Evolutionary conservation across 1,140 invertebrate genomes (phyloP), one percentile per base, ranked within the genome.

Genomic region (Aphis gossypii): DNA sequence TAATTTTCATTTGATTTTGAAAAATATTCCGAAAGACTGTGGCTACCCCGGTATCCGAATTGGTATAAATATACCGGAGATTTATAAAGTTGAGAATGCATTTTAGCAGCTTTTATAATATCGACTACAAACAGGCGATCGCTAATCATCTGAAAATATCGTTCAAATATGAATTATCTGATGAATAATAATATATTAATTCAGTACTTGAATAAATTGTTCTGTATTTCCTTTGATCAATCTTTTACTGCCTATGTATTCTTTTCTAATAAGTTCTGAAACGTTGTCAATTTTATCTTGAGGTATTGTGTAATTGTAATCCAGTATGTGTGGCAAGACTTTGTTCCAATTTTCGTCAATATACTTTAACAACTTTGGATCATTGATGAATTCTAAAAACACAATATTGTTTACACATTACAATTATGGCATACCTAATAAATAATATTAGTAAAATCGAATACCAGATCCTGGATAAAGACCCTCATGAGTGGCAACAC

Each of bases 401-500:
- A 60, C 25, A 56, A 88, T n/a, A 87, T 20, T 18, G 8, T 20
- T n/a, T 48, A 87, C 38, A 20, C 44, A 51, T 44, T 84, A 9
- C 21, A 21, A 38, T 21, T 8, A 84, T 38, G 6, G 35, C 14
- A n/a, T n/a, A 76, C 30, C 14, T 46, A 35, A 46, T 30, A n/a
- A 86, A 5, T 54, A 23, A 89, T 25, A 54, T 21, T 89, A 56
- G 25, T 48, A 90, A 68, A 56, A 41, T 51, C 25, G 18, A 91
- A 94, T 95, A 97, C 96, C 95, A 94, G 96, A 93, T 38, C 94
- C 95, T 38, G 95, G 95, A 94, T 95, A 95, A 21, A 95, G 93
- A 9, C 95, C 95, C 95, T 96, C 95, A 0, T 95, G 94, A 54
- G 94, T 94, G 1, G 95, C 95, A 82, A 95, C 94, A n/a, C 95